These are phyloP conservation scores for Peromyscus melanophrys DNA, from an alignment of 2,797 vertebrate species.

Conservation along the genomic window DNA sequence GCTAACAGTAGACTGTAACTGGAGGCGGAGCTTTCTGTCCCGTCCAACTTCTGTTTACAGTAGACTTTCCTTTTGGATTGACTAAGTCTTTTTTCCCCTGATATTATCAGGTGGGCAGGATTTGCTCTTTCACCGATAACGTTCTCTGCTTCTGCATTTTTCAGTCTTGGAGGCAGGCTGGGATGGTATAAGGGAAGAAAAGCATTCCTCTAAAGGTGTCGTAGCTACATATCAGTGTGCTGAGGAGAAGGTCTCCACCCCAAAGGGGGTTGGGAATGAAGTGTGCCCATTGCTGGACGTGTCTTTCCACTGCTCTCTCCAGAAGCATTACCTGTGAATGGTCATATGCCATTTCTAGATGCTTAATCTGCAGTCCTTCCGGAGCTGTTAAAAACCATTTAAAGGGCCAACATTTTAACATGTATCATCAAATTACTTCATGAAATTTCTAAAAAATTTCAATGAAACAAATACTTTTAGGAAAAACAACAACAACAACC, in stretches of 20 bases:
- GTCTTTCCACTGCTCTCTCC: background rate
- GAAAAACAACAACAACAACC: background rate
- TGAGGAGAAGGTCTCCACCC: background rate
- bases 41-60: too few relatives aligned
- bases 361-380: background rate
- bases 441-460: background rate
- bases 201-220: conserved; percentile 9
- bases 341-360: background rate
- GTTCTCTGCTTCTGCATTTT: background rate
- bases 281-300: background rate
- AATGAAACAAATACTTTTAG: background rate
- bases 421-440: background rate
- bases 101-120: background rate
- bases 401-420: background rate
- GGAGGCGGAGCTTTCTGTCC: too few relatives aligned
- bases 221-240: background rate
- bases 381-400: background rate
- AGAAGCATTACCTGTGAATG: background rate
- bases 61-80: background rate
- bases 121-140: background rate
- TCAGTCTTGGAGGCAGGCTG: background rate
- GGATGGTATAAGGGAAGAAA: background rate
- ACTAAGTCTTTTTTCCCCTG: background rate
- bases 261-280: background rate
- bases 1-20: too few relatives aligned